Conservation (phyloP, 2,888 invertebrate species). For the Melikaiella ostensackeni region DNA sequence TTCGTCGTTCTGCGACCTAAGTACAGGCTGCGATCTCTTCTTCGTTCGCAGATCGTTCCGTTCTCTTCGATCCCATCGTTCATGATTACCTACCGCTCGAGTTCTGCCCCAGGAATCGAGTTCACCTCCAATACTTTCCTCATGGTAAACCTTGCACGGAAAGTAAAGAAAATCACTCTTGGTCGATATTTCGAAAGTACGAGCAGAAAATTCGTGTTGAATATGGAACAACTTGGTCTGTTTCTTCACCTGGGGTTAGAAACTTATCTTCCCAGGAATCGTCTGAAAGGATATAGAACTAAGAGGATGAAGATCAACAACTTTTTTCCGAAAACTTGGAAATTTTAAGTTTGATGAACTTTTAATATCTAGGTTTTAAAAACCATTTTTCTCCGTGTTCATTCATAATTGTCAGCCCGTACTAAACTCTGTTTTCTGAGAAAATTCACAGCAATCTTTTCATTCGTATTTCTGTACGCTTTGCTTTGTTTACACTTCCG, state of each 20-base stretch:
- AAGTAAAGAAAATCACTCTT: constrained; percentile 23
- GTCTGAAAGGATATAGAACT: background rate
- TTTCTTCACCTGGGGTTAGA: background rate
- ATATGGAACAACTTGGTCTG: background rate
- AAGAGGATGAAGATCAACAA: background rate
- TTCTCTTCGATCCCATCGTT: constrained; percentile 39
- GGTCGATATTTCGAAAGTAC: background rate
- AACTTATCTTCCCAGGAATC: background rate
- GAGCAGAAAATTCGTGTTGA: background rate
- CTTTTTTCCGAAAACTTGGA: background rate
- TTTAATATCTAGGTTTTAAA: no score
- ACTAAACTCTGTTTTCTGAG: constrained; percentile 1
- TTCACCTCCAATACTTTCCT: constrained; percentile 29
- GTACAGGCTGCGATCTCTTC: constrained; percentile 58
- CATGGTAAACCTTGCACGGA: constrained; percentile 9
- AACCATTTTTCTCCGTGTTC: no score
- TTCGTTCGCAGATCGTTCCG: constrained; percentile 55
- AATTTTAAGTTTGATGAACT: background rate
- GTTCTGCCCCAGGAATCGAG: constrained; percentile 40
- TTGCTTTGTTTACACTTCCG: constrained; percentile 16
- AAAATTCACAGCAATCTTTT: constrained; percentile 2
- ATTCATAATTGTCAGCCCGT: no score
- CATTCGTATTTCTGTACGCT: background rate
- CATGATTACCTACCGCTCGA: constrained; percentile 34
- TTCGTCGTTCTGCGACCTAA: constrained; percentile 63